phyloP scores from a whole-genome alignment of 1,140 invertebrate genomes.

The Trissolcus basalis region DNA sequence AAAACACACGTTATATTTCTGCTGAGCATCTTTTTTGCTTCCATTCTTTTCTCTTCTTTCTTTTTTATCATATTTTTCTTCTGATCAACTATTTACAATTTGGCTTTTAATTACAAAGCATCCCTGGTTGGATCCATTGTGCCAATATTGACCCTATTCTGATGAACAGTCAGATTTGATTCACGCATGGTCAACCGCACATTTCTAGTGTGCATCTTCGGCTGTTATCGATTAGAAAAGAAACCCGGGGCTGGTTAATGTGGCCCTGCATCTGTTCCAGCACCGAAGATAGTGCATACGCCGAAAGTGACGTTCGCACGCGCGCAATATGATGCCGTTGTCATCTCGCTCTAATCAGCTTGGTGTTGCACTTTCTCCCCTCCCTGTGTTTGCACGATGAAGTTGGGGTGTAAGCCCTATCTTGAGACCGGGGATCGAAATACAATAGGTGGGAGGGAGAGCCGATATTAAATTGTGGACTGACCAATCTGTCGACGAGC shows the following conservation, averaged over 20 bases:
- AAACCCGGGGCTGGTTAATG: conserved; percentile 58
- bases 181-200: conserved; percentile 15
- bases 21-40: too few species aligned
- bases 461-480: conserved; percentile 69
- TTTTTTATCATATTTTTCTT: too few species aligned
- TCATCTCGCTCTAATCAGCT: conserved; percentile 28
- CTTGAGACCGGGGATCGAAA: conserved; percentile 44
- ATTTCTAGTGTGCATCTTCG: conserved; percentile 9
- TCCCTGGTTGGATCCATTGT: too few species aligned
- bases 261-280: conserved; percentile 65
- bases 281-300: conserved; percentile 45
- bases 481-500: conserved; percentile 65
- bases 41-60: too few species aligned
- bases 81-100: too few species aligned
- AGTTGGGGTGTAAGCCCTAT: conserved; percentile 35
- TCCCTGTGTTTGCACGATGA: conserved; percentile 17
- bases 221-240: conserved; percentile 64
- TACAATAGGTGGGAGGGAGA: conserved; percentile 62
- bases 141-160: background rate
- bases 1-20: too few species aligned
- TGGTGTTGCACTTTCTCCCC: conserved; percentile 20
- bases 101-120: too few species aligned
- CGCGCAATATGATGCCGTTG: conserved; percentile 5
- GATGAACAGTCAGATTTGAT: conserved; percentile 1
- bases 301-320: conserved; percentile 17